Base-by-base conservation (phyloP, 2,113 vertebrate genomes). In the Ammodytes dubius region DNA sequence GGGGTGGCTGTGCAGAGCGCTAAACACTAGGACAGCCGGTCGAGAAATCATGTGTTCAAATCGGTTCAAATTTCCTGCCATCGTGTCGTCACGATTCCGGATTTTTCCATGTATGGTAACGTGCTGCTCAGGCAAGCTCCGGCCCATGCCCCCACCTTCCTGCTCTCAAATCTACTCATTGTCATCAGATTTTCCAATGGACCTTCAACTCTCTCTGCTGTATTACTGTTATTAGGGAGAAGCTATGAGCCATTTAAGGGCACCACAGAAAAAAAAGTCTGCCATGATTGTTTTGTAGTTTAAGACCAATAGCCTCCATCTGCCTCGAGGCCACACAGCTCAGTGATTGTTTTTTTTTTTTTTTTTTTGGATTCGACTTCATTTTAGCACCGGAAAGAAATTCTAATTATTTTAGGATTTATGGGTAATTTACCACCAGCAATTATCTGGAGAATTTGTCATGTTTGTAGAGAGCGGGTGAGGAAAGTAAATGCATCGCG, bases 331-430 rank as follows among this genome's bases (percentile, higher is more conserved):
- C 64, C 74, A 67, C 66, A 56, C 37, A 71, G 42, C 58, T 47
- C 42, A 3, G 3, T 68, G 75, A 61, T 40, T 70, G 66, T 82
- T 57, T 27, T 27, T 27, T 27, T 27, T 27, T 27, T 27, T 27
- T 27, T 27, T 27, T 27, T 27, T 27, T 27, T 52, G 42, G 39
- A 64, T 14, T 57, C 10, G 7, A 39, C 71, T 84, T 78, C 6
- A 57, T 70, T 70, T 81, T 63, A 76, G 42, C 56, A 27, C 69
- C 0, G 0, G 53, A 46, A 83, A 52, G 39, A 89, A 81, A 70
- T 5, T 69, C 50, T 14, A 74, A 81, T 81, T 39, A 78, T 59
- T 78, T 74, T 4, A 40, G 46, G 57, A 77, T 78, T 63, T 81
- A 87, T 53, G 72, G n/a, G 7, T 50, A 58, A 67, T 80, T 80